A percentile compares a stretch with the other conserved stretches of the same genome.
Evolutionary conservation across 2,113 vertebrate species (phyloP).

Genomic region (Casuarius casuarius): DNA sequence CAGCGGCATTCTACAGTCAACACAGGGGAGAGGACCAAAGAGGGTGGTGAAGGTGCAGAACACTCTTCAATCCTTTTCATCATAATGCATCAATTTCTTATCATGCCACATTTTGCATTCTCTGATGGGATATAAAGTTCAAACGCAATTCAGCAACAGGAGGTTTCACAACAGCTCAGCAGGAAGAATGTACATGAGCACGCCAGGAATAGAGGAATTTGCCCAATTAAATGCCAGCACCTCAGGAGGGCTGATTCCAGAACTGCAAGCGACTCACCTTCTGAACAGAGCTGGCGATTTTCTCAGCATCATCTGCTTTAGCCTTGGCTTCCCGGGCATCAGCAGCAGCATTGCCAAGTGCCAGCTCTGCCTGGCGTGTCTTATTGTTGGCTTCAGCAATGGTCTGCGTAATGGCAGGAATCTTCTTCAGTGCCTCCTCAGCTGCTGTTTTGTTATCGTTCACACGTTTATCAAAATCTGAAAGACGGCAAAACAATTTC

Average conservation of each 20-base stretch:
- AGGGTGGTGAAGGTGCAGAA: not conserved
- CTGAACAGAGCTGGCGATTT: slow-evolving; percentile 86
- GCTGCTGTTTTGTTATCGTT: slow-evolving; percentile 98
- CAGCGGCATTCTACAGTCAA: slow-evolving; percentile 85
- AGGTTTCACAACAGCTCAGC: not conserved
- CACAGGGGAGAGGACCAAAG: not conserved
- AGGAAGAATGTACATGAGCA: accelerated
- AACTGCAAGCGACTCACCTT: slow-evolving; percentile 76
- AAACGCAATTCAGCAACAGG: not conserved
- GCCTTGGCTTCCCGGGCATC: slow-evolving; percentile 89
- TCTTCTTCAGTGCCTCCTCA: slow-evolving; percentile 89
- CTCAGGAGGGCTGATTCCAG: not conserved
- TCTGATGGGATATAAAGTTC: not conserved
- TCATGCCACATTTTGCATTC: not conserved
- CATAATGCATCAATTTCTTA: accelerated
- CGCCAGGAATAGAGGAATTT: not conserved
- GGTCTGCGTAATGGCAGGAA: slow-evolving; percentile 89
- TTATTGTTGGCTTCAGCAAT: slow-evolving; percentile 90
- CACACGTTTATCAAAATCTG: slow-evolving; percentile 94
- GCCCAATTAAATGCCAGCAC: accelerated
- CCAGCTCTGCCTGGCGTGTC: slow-evolving; percentile 86
- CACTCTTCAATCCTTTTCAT: not conserved
- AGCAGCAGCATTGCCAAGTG: slow-evolving; percentile 85
- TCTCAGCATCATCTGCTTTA: slow-evolving; percentile 89
- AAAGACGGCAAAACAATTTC: not conserved